Base-by-base conservation (phyloP, 2,113 vertebrate genomes). In the Fukomys damarensis region DNA sequence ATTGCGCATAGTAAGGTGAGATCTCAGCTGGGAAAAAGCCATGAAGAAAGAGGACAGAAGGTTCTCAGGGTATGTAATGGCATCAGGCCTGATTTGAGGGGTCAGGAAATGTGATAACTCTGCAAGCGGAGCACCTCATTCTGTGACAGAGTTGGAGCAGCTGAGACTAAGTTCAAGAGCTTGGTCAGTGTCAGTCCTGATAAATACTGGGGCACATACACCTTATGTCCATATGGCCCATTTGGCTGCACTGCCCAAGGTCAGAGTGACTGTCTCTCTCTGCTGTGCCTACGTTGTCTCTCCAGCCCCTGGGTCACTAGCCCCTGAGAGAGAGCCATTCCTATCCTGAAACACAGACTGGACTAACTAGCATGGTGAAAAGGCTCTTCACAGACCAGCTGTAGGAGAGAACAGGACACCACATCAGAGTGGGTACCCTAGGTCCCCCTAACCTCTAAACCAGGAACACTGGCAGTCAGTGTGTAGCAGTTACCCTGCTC, bases 251-350 rank as follows among this genome's bases (percentile, higher is more conserved):
- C 9, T 38, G 26, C 28, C 24, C 59, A 58, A 1, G 4, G 19
- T 61, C 74, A 61, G 84, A 89, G 61, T 3, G 8, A 52, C 41
- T 35, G 4, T 19, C 56, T 9, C 2, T 74, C 68, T 74, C 38
- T 81, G 59, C 68, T 80, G 35, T 13, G 41, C 46, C 24, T 43
- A 13, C 17, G 14, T 11, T 89, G 54, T 58, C 43, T n/a, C 5
- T 22, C 80, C 14, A 59, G 58, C 12, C 49, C 9, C 30, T 66
- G 74, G 24, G n/a, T 70, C n/a, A n/a, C 5, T 41, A 46, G 22
- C 9, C 54, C 38, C 58, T 26, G 46, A 68, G 54, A 10, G 7
- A 20, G 38, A 41, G 41, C 1, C 1, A 22, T 3, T 1, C 1
- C 14, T 4, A 30, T n/a, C 41, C 24, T 41, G 43, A 63, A 86